Conservation (phyloP, 2,113 vertebrate species). For the Mohoua ochrocephala region DNA sequence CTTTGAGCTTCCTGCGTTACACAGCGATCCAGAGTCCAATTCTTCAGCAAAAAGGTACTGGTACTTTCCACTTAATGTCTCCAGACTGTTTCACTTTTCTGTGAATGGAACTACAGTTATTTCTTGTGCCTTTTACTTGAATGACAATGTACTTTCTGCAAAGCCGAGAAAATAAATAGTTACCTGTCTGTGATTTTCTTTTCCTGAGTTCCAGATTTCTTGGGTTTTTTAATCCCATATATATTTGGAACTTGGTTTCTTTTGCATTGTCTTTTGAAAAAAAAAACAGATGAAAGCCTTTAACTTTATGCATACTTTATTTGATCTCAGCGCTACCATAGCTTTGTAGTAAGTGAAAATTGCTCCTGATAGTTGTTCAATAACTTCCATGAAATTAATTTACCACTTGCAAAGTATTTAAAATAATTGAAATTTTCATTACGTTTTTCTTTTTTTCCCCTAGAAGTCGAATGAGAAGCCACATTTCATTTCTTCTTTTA, state of each 20-base stretch:
- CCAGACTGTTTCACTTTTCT: neutral
- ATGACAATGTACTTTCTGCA: neutral
- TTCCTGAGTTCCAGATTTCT: neutral
- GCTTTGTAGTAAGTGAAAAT: neutral
- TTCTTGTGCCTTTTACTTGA: neutral
- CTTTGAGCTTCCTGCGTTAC: neutral
- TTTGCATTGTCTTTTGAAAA: neutral
- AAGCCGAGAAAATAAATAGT: neutral
- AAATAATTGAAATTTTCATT: neutral
- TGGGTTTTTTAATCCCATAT: neutral
- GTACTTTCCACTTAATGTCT: neutral
- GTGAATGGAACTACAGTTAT: neutral
- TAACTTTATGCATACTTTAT: neutral
- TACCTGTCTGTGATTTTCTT: neutral
- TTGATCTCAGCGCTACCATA: neutral
- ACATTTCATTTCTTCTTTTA: neutral
- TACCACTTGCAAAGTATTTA: neutral
- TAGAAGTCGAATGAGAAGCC: neutral
- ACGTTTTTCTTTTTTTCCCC: accelerated
- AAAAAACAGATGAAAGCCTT: neutral
- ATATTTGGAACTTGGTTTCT: neutral
- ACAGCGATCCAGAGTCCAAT: neutral
- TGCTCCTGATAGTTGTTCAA: neutral
- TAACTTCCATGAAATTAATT: neutral
- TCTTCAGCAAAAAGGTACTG: neutral